phyloP scores from a whole-genome alignment of 1,140 invertebrate species.

The Harpegnathos saltator region DNA sequence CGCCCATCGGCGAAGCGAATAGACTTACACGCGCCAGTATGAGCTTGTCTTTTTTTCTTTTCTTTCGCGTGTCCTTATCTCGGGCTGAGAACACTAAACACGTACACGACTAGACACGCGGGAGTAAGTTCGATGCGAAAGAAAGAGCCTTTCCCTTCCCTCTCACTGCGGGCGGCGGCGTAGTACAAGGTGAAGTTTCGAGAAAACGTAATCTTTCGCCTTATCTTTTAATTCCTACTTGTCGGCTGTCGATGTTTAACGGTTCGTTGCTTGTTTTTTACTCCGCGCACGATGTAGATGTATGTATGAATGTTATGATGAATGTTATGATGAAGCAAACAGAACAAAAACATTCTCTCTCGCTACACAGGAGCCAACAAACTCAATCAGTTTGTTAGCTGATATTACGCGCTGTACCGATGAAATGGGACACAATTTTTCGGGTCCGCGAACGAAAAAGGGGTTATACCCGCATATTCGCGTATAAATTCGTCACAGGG shows the following conservation, averaged over 20 bases:
- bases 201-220: background rate
- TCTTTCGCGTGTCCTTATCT: background rate
- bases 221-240: background rate
- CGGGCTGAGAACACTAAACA: background rate
- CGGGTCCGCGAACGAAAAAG: slow-evolving; percentile 21
- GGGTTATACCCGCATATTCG: slow-evolving; percentile 43
- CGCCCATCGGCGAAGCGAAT: background rate
- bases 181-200: too few relatives aligned
- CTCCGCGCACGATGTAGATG: background rate
- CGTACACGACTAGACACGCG: background rate
- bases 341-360: slow-evolving; percentile 41
- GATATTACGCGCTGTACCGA: slow-evolving; percentile 28
- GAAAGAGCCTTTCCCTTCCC: background rate
- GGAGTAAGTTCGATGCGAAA: background rate
- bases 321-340: slow-evolving; percentile 17
- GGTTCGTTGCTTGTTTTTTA: background rate
- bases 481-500: slow-evolving; percentile 45
- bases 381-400: slow-evolving; percentile 54
- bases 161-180: too few relatives aligned
- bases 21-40: background rate
- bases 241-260: background rate
- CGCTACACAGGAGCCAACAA: background rate
- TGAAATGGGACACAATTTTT: slow-evolving; percentile 53
- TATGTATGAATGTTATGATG: slow-evolving; percentile 10
- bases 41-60: too few relatives aligned